Base-by-base conservation (phyloP, 2,113 vertebrate species). In the Zootoca vivipara region DNA sequence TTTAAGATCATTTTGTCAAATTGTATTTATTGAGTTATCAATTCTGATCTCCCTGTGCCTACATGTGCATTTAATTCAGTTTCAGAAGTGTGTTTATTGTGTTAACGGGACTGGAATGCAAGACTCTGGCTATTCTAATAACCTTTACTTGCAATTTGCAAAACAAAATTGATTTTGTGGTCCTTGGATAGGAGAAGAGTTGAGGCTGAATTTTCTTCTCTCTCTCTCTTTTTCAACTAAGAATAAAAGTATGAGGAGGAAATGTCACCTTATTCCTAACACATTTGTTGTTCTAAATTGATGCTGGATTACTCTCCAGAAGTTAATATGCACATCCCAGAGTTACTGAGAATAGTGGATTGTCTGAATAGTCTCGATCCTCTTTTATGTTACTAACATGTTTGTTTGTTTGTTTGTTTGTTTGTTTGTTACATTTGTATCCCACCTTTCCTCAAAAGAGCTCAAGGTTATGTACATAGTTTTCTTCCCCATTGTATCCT, bases 51-150 rank as follows among this genome's bases (percentile, higher is more conserved):
- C 92, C 87, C 83, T 77, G 67, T 4, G 10, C 85, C 72, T 88
- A 69, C 83, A 86, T 84, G 90, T 91, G 94, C 93, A 90, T 95
- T 93, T 95, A 92, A 91, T 92, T 95, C 81, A 92, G 89, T 95
- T 92, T 40, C 91, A 91, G 64, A 80, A 93, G 91, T 90, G 94
- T 95, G 62, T 93, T 96, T 96, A 96, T 95, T 96, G 90, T 94
- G 91, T 90, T 94, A 78, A 87, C 86, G 94, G 94, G 90, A 84
- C 58, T 92, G 93, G 92, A 94, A 91, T 90, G 85, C 89, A 90
- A 93, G 93, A 95, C 89, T 90, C 88, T 95, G 92, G 91, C 86
- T 95, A 92, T 93, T 86, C 87, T 93, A 94, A 91, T 90, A 87
- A 93, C 92, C 88, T 95, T 96, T 95, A 94, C 89, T 87, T 93